These are phyloP conservation scores for Caenorhabditis latens DNA, from an alignment of 1,140 invertebrate species.

Conservation along the genomic window DNA sequence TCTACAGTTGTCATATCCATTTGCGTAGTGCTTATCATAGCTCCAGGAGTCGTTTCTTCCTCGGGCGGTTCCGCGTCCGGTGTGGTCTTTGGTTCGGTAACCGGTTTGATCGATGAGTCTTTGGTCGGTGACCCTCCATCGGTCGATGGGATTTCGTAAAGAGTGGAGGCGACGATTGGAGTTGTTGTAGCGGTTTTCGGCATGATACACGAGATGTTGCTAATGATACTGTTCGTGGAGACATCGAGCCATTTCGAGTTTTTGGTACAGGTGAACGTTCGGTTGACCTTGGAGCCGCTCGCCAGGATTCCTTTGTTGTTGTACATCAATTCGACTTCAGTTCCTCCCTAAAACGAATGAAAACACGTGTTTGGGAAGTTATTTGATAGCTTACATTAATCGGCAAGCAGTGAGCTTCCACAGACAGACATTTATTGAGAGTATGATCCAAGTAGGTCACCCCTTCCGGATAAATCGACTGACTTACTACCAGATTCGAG, in stretches of 20 bases:
- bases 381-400: constrained; percentile 7
- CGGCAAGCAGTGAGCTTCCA: constrained; percentile 47
- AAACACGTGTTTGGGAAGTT: too few species aligned
- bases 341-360: constrained; percentile 7
- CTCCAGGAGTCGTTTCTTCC: constrained; percentile 4
- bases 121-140: constrained; percentile 44
- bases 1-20: not conserved
- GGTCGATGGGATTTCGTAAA: constrained; percentile 41
- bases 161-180: constrained; percentile 35
- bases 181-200: not conserved
- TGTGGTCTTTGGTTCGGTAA: constrained; percentile 46
- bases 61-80: constrained; percentile 40
- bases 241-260: constrained; percentile 53
- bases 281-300: constrained; percentile 23
- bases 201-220: constrained; percentile 46
- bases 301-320: not conserved
- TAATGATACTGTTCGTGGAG: constrained; percentile 13
- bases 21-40: not conserved
- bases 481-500: constrained; percentile 31
- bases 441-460: constrained; percentile 54
- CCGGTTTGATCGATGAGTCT: constrained; percentile 10
- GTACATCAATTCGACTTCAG: constrained; percentile 31
- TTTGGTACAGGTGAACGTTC: constrained; percentile 50
- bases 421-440: constrained; percentile 27
- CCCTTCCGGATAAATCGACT: constrained; percentile 40